A percentile compares a stretch with the other conserved stretches of the same genome.
phyloP scores from a whole-genome alignment of 2,888 invertebrate species.

The Andrena praecox region DNA sequence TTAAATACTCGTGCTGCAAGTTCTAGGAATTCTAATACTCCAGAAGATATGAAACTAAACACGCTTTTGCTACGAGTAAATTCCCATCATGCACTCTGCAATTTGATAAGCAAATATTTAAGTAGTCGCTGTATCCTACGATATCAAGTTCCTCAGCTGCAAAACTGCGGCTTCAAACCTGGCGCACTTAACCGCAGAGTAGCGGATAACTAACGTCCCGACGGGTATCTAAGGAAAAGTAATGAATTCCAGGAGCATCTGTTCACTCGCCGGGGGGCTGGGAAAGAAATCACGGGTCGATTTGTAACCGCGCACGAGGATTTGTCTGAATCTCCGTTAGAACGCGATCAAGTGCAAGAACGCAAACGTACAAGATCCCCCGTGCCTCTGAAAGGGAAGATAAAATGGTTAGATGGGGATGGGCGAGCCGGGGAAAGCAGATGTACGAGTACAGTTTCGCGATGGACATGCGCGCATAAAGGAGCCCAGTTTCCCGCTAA shows the following conservation, averaged over 20 bases:
- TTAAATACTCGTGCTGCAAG: not conserved
- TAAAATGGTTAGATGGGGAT: not conserved
- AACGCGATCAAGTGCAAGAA: not conserved
- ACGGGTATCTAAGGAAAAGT: too few relatives aligned
- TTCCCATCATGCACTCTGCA: too few relatives aligned
- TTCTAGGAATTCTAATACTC: not conserved
- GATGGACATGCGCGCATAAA: slow-evolving; percentile 72
- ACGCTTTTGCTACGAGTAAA: not conserved
- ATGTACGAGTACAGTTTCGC: slow-evolving; percentile 42
- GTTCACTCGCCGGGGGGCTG: too few relatives aligned
- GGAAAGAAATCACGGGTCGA: not conserved
- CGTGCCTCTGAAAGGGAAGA: not conserved
- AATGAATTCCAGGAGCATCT: too few relatives aligned
- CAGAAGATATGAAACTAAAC: not conserved
- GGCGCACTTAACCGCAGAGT: too few relatives aligned
- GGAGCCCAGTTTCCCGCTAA: slow-evolving; percentile 71
- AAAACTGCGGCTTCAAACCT: too few relatives aligned
- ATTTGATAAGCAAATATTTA: too few relatives aligned
- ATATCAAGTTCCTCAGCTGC: too few relatives aligned
- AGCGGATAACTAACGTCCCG: too few relatives aligned
- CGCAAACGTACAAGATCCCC: slow-evolving; percentile 2
- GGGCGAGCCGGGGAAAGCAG: not conserved
- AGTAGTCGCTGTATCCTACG: too few relatives aligned
- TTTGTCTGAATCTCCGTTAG: slow-evolving; percentile 9
- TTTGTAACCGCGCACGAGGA: not conserved